These are phyloP conservation scores for Agelas oroides DNA, from an alignment of 37 sponge, comb jelly and placozoan species.

Conservation along the genomic window DNA sequence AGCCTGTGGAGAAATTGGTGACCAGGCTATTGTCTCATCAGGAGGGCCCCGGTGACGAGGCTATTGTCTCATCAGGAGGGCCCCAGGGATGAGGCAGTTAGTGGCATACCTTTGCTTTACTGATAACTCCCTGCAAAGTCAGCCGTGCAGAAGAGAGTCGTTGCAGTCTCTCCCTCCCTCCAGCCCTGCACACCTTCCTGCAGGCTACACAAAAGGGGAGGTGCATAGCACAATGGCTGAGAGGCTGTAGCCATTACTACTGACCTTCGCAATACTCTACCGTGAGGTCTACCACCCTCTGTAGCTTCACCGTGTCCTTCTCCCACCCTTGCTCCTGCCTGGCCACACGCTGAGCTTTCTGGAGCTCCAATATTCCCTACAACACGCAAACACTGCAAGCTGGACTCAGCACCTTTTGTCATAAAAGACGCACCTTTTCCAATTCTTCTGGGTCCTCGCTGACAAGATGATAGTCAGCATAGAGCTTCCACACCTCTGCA, in stretches of 20 bases:
- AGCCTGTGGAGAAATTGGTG: no score
- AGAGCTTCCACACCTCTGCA: conserved; percentile 71
- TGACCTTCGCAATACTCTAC: conserved; percentile 74
- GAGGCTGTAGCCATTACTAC: no score
- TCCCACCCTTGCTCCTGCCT: conserved; percentile 66
- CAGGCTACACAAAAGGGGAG: not conserved
- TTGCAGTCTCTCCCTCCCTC: not conserved
- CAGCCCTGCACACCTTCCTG: not conserved
- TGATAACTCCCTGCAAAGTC: conserved; percentile 46
- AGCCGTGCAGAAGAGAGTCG: conserved; percentile 69
- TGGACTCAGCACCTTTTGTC: no score
- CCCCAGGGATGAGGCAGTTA: no score
- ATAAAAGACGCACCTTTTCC: conserved; percentile 52
- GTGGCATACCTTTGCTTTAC: conserved; percentile 62
- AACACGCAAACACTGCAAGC: no score
- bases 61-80: no score
- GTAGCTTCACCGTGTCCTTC: conserved; percentile 21
- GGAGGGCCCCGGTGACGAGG: no score
- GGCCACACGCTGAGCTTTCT: conserved; percentile 66
- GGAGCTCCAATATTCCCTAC: conserved; percentile 77
- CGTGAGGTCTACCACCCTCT: conserved; percentile 54
- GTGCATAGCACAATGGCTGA: no score
- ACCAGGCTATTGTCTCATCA: no score
- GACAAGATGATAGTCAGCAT: conserved; percentile 61
- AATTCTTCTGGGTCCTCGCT: conserved; percentile 39